Conservation (phyloP, 1,140 invertebrate genomes). For the Neodiprion fabricii region DNA sequence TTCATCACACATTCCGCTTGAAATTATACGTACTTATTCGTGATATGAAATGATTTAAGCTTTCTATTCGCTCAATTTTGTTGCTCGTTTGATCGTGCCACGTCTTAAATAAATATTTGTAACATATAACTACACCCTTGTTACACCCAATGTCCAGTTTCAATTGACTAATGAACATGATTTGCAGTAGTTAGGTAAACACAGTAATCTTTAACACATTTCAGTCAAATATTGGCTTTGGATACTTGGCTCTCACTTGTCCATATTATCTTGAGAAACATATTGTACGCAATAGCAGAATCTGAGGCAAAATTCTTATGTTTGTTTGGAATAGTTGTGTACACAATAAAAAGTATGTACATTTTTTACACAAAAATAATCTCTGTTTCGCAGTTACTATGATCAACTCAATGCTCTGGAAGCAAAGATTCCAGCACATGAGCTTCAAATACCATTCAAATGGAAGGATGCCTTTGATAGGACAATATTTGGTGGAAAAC, state of each 20-base stretch:
- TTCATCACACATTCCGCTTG: neutral
- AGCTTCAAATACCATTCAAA: conserved; percentile 94
- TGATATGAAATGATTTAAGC: too few relatives aligned
- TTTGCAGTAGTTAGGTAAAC: too few relatives aligned
- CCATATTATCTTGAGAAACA: too few relatives aligned
- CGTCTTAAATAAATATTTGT: too few relatives aligned
- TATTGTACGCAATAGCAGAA: neutral
- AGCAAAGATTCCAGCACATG: conserved; percentile 90
- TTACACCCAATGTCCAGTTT: too few relatives aligned
- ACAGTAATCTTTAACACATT: neutral
- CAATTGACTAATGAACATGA: too few relatives aligned
- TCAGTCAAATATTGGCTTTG: conserved; percentile 1
- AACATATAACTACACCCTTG: too few relatives aligned
- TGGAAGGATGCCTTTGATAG: conserved; percentile 99
- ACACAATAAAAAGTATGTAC: neutral
- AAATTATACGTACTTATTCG: too few relatives aligned
- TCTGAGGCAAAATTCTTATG: neutral
- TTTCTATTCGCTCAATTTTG: too few relatives aligned
- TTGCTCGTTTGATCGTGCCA: too few relatives aligned
- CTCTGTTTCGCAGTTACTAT: conserved; percentile 81
- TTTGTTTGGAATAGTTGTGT: neutral
- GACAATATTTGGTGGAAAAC: conserved; percentile 90
- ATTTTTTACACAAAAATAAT: too few relatives aligned
- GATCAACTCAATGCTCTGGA: conserved; percentile 94
- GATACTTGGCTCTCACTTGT: neutral